Percentiles rank a stretch among this genome's conserved stretches.
Conservation (phyloP, 2,797 vertebrate species). For the Pseudochromis fuscus region DNA sequence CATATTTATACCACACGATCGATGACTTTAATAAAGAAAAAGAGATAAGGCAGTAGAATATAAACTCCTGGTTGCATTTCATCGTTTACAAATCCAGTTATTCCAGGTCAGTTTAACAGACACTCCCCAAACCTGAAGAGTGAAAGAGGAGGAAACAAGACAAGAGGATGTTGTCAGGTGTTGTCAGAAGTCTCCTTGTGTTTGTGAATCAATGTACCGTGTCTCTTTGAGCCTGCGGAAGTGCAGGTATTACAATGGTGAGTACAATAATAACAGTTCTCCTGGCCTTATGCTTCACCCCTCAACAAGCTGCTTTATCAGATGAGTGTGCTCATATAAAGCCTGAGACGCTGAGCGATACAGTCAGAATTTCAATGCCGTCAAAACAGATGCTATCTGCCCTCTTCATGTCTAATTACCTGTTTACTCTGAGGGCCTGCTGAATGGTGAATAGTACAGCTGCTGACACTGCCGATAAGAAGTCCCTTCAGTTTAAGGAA, state of each 20-base stretch:
- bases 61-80: conserved; percentile 37
- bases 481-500: conserved; percentile 54
- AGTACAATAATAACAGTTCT: conserved; percentile 67
- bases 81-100: conserved; percentile 68
- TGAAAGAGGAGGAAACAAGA: conserved; percentile 29
- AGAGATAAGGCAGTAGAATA: conserved; percentile 23
- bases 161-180: conserved; percentile 62
- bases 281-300: conserved; percentile 74
- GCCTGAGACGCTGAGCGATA: conserved; percentile 68
- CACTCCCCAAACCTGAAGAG: conserved; percentile 31
- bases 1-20: conserved; percentile 14
- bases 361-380: conserved; percentile 76
- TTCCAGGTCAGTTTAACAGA: conserved; percentile 59
- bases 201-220: conserved; percentile 76
- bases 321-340: conserved; percentile 67
- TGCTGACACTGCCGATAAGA: conserved; percentile 51
- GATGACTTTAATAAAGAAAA: conserved; percentile 12
- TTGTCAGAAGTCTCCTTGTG: conserved; percentile 48
- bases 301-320: conserved; percentile 76
- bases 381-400: conserved; percentile 85
- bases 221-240: conserved; percentile 68
- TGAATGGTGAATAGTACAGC: conserved; percentile 41
- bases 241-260: conserved; percentile 75
- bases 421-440: conserved; percentile 74
- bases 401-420: conserved; percentile 83